Conservation (phyloP, 1,140 invertebrate species). For the Heliconius congener region DNA sequence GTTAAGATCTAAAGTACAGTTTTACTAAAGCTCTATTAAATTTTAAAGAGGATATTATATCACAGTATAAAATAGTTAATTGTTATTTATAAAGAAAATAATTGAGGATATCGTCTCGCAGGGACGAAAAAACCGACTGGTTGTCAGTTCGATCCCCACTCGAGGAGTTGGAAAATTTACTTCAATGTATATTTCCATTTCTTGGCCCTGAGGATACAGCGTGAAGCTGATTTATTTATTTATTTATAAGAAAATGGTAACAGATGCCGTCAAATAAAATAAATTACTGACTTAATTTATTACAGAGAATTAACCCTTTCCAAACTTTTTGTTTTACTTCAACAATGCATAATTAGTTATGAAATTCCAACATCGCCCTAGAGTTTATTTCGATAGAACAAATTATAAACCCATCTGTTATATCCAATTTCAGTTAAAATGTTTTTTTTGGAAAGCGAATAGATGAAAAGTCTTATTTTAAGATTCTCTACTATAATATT, state of each 20-base stretch:
- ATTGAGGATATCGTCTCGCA: neutral
- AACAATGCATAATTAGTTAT: slow-evolving; percentile 4
- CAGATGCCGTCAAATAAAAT: slow-evolving; percentile 4
- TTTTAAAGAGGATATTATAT: neutral
- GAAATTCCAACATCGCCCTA: neutral
- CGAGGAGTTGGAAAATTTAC: too few relatives aligned
- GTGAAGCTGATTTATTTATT: too few relatives aligned
- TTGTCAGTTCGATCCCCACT: too few relatives aligned
- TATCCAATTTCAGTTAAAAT: too few relatives aligned
- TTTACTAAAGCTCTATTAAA: neutral
- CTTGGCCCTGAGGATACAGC: too few relatives aligned
- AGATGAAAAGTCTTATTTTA: too few relatives aligned
- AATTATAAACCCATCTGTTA: neutral
- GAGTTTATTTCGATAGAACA: neutral
- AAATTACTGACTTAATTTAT: neutral
- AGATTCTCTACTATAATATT: too few relatives aligned
- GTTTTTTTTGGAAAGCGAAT: too few relatives aligned
- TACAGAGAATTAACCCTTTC: neutral
- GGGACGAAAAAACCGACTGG: too few relatives aligned
- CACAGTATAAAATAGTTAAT: neutral
- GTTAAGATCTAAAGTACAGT: neutral
- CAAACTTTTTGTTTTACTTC: neutral
- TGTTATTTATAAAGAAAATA: too few relatives aligned
- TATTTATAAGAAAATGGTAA: neutral
- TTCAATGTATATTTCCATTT: too few relatives aligned